These are phyloP conservation scores for Pseudomugil tenellus DNA, from an alignment of 2,797 vertebrate species.

Conservation along the genomic window DNA sequence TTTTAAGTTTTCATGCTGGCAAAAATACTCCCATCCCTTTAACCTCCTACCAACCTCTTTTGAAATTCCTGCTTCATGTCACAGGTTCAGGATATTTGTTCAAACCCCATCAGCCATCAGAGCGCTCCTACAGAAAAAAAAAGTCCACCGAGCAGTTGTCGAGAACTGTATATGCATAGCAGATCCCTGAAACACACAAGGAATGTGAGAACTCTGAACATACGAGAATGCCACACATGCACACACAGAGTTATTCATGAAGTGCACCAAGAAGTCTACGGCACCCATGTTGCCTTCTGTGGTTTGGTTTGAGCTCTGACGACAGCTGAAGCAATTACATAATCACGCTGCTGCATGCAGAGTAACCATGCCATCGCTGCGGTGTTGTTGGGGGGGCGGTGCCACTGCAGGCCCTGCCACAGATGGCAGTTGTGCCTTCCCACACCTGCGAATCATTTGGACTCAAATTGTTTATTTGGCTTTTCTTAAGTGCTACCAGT, in stretches of 20 bases:
- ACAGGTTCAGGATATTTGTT: conserved; percentile 2
- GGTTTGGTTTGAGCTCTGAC: conserved; percentile 67
- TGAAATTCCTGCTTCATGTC: conserved; percentile 9
- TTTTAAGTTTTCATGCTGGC: conserved; percentile 20
- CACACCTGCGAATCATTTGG: conserved; percentile 88
- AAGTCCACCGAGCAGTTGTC: conserved; percentile 49
- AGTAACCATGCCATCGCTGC: conserved; percentile 59
- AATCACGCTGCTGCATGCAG: conserved; percentile 51
- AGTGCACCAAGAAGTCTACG: conserved; percentile 33
- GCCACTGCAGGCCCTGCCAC: conserved; percentile 63
- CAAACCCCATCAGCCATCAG: not conserved
- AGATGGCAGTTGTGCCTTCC: conserved; percentile 75
- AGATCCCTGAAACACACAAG: conserved; percentile 49
- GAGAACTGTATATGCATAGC: conserved; percentile 28
- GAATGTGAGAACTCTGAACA: conserved; percentile 56
- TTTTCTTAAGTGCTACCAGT: conserved; percentile 83
- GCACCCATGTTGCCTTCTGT: conserved; percentile 37
- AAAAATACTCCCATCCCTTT: conserved; percentile 18
- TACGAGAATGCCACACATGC: conserved; percentile 45
- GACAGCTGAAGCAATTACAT: conserved; percentile 83
- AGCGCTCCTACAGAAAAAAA: not conserved
- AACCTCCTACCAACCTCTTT: not conserved
- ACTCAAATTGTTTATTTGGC: conserved; percentile 84
- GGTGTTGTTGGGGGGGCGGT: conserved; percentile 6
- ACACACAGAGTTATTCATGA: conserved; percentile 42